Base-by-base conservation (phyloP, 2,113 vertebrate genomes). In the Brienomyrus longianalis region DNA sequence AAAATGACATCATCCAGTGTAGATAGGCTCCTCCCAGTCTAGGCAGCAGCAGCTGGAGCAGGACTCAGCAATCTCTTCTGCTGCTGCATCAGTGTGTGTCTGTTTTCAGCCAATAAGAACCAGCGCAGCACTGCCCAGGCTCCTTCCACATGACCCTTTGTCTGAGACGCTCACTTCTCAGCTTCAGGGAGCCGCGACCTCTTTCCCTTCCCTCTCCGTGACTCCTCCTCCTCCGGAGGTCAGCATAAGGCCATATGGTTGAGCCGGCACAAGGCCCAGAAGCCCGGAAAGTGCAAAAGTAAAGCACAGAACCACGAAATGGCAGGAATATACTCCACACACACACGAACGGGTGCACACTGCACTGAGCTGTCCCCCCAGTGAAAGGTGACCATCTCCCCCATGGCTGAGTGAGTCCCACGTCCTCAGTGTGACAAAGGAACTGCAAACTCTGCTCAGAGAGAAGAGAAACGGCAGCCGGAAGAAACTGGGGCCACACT, bases 1-100 rank as follows among this genome's bases (percentile, higher is more conserved):
- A 89, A 89, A 89, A 84, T 89, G 77, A 89, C 80, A 62, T 89
- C 89, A 89, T 85, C 80, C 21, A 54, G 51, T 89, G 74, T 85
- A 56, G 80, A 89, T 62, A 89, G 83, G 50, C 83, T 89, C 77
- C 74, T 84, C 31, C 51, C 15, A 47, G 47, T 48, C 23, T 45
- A 47, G 47, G 62, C 59, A 88, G 62, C 88, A 17, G 59, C 19
- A 83, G 77, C 80, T 45, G 89, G 50, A 62, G 77, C 80, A 5
- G 13, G 35, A 54, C 39, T 52, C 74, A 23, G 88, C 85, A 51
- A 17, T 87, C n/a, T 35, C n/a, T 52, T 54, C 47, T 35, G 27
- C 83, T 84, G 83, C 19, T 48, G 39, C 45, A n/a, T 86, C 47
- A 48, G 84, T 86, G 84, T 86, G 84, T 15, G 84, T 19, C 48